A percentile compares a stretch with the other conserved stretches of the same genome.
Evolutionary conservation across 2,888 invertebrate genomes (phyloP).

Genomic region (Rutpela maculata): DNA sequence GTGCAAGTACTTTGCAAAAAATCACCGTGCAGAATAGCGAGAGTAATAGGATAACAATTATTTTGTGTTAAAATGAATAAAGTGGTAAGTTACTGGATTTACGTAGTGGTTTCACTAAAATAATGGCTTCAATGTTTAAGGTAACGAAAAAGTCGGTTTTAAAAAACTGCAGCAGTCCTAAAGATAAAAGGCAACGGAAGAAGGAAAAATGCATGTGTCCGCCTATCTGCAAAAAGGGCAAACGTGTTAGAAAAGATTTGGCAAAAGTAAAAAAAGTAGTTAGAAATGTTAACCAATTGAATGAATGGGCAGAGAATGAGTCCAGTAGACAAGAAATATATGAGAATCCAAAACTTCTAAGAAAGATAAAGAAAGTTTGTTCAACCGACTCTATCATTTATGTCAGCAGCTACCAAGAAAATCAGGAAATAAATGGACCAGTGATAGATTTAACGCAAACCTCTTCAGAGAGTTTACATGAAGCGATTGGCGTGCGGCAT

Average conservation of each 20-base stretch:
- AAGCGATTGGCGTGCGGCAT: conserved; percentile 18
- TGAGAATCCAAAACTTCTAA: conserved; percentile 14
- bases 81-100: conserved; percentile 44
- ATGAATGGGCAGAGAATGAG: conserved; percentile 52
- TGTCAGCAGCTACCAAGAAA: conserved; percentile 42
- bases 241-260: conserved; percentile 40
- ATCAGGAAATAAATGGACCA: conserved; percentile 32
- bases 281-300: conserved; percentile 37
- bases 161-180: conserved; percentile 31
- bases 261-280: conserved; percentile 44
- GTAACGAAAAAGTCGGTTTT: conserved; percentile 40
- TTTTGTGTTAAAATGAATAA: conserved; percentile 45
- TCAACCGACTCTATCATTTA: conserved; percentile 52
- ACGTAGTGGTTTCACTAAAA: background rate
- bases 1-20: conserved; percentile 21
- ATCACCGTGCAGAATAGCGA: conserved; percentile 25
- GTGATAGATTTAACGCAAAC: conserved; percentile 49
- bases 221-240: conserved; percentile 39
- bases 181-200: conserved; percentile 25
- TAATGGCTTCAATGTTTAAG: conserved; percentile 17
- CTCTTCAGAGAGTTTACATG: conserved; percentile 20
- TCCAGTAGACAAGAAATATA: conserved; percentile 50
- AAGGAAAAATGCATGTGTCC: conserved; percentile 41
- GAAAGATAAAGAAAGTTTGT: conserved; percentile 26
- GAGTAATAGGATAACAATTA: background rate